Conservation (phyloP, 37 sponge, comb jelly and placozoan genomes). For the Halisarca cf. caerulea region DNA sequence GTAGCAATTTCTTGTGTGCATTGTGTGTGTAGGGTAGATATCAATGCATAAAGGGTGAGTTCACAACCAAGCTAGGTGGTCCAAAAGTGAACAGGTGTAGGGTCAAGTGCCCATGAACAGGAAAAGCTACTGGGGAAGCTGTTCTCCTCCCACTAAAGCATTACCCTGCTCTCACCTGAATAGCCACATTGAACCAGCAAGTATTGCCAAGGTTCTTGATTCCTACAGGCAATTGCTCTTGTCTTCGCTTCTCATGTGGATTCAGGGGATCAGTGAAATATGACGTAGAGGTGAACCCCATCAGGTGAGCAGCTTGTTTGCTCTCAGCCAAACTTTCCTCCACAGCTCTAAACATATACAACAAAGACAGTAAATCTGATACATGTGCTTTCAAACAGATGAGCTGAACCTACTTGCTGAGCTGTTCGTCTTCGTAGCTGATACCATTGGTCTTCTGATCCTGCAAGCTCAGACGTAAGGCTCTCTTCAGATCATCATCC, state of each 20-base stretch:
- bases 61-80: too few species aligned
- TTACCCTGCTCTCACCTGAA: conserved; percentile 55
- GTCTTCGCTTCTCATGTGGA: conserved; percentile 66
- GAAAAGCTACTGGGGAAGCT: too few species aligned
- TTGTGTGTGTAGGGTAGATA: too few species aligned
- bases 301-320: conserved; percentile 4
- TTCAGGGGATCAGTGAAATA: conserved; percentile 67
- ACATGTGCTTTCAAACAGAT: not conserved
- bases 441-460: conserved; percentile 46
- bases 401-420: conserved; percentile 50
- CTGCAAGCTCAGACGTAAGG: conserved; percentile 63
- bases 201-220: conserved; percentile 85
- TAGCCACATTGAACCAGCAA: conserved; percentile 83
- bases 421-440: conserved; percentile 67
- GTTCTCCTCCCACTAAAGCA: not conserved
- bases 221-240: conserved; percentile 57
- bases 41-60: too few species aligned
- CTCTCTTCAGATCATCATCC: conserved; percentile 64
- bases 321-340: conserved; percentile 70
- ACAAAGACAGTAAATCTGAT: too few species aligned
- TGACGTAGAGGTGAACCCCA: conserved; percentile 23
- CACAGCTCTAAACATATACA: conserved; percentile 76
- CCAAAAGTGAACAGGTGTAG: too few species aligned
- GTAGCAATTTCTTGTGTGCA: too few species aligned
- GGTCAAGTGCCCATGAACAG: too few species aligned